Percentiles rank a stretch among this genome's conserved stretches.
phyloP scores from a whole-genome alignment of 2,888 invertebrate genomes.

The Sphinx pinastri region DNA sequence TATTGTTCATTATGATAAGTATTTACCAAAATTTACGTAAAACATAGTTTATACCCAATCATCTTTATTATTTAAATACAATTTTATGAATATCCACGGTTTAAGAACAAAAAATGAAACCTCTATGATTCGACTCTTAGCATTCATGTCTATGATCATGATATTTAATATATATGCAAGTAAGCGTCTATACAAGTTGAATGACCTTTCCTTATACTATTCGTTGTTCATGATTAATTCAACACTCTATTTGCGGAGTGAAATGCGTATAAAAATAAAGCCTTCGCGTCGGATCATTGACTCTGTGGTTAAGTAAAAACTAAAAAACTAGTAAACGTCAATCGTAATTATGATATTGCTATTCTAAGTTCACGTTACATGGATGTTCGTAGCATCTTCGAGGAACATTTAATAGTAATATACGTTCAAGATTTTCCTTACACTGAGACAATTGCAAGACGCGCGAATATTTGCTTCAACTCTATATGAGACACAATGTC shows the following conservation, averaged over 20 bases:
- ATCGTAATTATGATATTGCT: not conserved
- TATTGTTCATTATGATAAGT: no score
- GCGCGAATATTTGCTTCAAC: no score
- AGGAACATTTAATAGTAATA: not conserved
- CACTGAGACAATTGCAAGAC: no score
- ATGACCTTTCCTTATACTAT: slow-evolving; percentile 78
- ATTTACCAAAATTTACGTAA: no score
- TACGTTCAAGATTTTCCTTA: no score
- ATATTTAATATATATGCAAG: slow-evolving; percentile 9
- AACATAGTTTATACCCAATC: no score
- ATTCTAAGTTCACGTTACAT: not conserved
- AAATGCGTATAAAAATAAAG: slow-evolving; percentile 56
- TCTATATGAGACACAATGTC: no score
- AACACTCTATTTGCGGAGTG: slow-evolving; percentile 69
- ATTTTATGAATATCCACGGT: no score
- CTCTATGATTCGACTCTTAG: not conserved
- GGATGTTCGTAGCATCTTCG: not conserved
- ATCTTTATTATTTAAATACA: no score
- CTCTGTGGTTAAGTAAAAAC: not conserved
- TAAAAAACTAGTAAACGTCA: not conserved
- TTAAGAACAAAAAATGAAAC: not conserved
- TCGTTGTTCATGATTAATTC: slow-evolving; percentile 77
- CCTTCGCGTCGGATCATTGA: slow-evolving; percentile 6
- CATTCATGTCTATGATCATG: not conserved
- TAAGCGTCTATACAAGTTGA: slow-evolving; percentile 36